Conservation (phyloP, 2,113 vertebrate genomes). For the Ahaetulla prasina region DNA sequence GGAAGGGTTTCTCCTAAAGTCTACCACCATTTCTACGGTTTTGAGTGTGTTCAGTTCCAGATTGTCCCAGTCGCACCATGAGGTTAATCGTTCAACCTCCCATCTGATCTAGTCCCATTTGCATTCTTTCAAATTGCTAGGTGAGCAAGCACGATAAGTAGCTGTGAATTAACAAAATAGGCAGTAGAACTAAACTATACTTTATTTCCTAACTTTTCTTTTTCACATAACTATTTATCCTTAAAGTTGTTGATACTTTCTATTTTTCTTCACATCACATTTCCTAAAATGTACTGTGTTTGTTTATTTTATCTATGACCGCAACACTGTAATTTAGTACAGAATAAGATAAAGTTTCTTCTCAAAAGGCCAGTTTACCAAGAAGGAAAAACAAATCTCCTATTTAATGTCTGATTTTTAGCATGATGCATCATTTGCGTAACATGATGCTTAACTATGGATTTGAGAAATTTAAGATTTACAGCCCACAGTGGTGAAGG, state of each 20-base stretch:
- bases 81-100: no score
- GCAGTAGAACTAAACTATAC: constrained; percentile 25
- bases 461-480: neutral
- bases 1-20: no score
- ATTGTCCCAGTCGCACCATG: no score
- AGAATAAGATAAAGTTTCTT: neutral
- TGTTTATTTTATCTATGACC: neutral
- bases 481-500: neutral
- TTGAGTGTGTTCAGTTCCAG: no score
- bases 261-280: no score
- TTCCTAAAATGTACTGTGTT: neutral
- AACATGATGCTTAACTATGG: neutral
- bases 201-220: neutral
- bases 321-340: neutral
- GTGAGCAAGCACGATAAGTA: neutral
- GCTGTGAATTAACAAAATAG: neutral
- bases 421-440: neutral
- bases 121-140: neutral
- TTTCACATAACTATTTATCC: neutral
- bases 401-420: neutral
- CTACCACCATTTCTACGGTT: no score
- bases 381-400: neutral
- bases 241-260: neutral
- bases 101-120: neutral
- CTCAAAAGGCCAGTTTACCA: neutral